phyloP scores from a whole-genome alignment of 2,113 vertebrate species.

The Coptodon bakossiorum region DNA sequence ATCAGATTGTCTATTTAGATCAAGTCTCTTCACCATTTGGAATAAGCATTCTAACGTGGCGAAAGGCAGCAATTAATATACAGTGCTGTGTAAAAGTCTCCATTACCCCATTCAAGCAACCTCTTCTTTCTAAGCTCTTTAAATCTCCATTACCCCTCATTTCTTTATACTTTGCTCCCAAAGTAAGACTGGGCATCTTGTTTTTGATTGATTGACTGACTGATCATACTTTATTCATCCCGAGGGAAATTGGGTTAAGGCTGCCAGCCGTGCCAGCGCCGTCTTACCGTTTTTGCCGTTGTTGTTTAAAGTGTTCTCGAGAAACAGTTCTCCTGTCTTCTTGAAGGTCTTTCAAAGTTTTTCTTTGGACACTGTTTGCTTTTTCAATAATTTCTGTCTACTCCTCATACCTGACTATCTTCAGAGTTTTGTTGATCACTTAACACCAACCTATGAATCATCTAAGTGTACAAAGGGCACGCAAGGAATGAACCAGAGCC shows the following conservation, averaged over 20 bases:
- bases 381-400: accelerated
- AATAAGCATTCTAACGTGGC: not conserved
- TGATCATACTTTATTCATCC: too few relatives aligned
- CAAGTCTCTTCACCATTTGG: not conserved
- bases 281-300: too few relatives aligned
- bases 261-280: too few relatives aligned
- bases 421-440: not conserved
- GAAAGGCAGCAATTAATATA: not conserved
- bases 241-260: too few relatives aligned
- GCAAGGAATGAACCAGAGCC: not conserved
- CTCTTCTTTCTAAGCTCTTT: not conserved
- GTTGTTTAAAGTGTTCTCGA: not conserved
- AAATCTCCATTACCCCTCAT: not conserved
- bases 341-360: not conserved
- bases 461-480: not conserved
- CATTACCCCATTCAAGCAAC: not conserved
- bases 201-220: not conserved
- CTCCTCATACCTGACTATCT: accelerated
- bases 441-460: not conserved
- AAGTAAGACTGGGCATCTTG: not conserved
- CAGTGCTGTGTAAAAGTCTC: not conserved
- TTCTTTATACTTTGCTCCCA: not conserved
- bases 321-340: not conserved
- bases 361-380: not conserved
- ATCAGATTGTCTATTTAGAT: not conserved